Conservation (phyloP, 2,888 invertebrate species). For the Clepsis dumicolana region DNA sequence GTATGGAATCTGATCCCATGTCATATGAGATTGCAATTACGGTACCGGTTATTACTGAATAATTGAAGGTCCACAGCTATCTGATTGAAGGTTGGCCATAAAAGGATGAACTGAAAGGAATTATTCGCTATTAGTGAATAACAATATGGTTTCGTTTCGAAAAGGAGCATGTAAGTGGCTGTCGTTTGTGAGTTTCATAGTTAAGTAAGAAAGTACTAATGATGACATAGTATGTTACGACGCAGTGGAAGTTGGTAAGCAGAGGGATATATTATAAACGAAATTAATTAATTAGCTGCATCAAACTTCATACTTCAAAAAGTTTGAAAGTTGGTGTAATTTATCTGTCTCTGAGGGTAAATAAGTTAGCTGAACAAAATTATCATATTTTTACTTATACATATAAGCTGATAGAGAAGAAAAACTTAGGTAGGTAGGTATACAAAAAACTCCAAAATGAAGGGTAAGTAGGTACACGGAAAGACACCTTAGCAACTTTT, state of each 20-base stretch:
- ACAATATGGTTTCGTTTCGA: constrained; percentile 17
- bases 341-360: background rate
- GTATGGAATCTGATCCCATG: constrained; percentile 50
- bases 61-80: constrained; percentile 49
- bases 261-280: no score
- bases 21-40: constrained; percentile 51
- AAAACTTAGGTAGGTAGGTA: no score
- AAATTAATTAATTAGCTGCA: no score
- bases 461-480: no score
- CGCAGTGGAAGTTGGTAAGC: no score
- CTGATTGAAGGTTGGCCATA: constrained; percentile 48
- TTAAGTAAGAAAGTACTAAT: background rate
- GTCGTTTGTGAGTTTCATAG: background rate
- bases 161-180: constrained; percentile 9
- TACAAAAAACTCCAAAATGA: no score
- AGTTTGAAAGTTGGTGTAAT: background rate
- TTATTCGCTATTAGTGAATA: constrained; percentile 37
- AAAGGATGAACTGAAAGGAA: constrained; percentile 44
- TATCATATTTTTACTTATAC: no score
- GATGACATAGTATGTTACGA: background rate
- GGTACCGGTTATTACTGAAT: constrained; percentile 53
- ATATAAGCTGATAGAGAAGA: no score
- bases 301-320: background rate
- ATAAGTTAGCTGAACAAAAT: no score
- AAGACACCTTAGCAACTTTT: no score